Evolutionary conservation across 2,888 invertebrate genomes (phyloP).

Genomic region (Harpalus rufipes): DNA sequence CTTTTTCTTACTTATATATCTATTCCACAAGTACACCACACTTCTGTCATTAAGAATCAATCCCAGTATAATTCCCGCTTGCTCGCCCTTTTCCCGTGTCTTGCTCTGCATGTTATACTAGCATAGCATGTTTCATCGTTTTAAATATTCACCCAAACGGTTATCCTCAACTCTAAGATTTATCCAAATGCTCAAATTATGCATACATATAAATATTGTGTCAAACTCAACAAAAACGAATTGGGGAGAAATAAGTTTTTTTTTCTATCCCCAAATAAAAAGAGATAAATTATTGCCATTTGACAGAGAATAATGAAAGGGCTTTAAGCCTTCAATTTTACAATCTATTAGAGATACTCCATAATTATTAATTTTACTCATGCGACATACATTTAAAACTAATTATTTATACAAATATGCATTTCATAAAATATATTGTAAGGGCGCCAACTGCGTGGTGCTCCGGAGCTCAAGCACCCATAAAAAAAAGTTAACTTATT

Average conservation of each 20-base stretch:
- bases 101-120: not conserved
- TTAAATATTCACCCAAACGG: not conserved
- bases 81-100: not conserved
- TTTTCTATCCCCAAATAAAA: not conserved
- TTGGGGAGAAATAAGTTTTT: not conserved
- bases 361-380: slow-evolving; percentile 1
- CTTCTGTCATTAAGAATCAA: not conserved
- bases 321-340: not conserved
- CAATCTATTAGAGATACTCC: slow-evolving; percentile 4
- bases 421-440: too few species aligned
- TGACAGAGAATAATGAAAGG: slow-evolving; percentile 36
- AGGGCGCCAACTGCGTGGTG: too few species aligned
- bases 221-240: not conserved
- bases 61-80: not conserved
- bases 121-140: slow-evolving; percentile 16
- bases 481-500: too few species aligned
- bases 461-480: too few species aligned
- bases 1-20: not conserved
- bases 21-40: not conserved
- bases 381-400: too few species aligned
- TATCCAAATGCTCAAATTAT: not conserved
- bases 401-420: too few species aligned
- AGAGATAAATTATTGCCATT: slow-evolving; percentile 35
- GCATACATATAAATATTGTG: slow-evolving; percentile 19
- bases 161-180: slow-evolving; percentile 22